These are phyloP conservation scores for Potorous gilbertii DNA, from an alignment of 2,797 vertebrate genomes.

Conservation along the genomic window DNA sequence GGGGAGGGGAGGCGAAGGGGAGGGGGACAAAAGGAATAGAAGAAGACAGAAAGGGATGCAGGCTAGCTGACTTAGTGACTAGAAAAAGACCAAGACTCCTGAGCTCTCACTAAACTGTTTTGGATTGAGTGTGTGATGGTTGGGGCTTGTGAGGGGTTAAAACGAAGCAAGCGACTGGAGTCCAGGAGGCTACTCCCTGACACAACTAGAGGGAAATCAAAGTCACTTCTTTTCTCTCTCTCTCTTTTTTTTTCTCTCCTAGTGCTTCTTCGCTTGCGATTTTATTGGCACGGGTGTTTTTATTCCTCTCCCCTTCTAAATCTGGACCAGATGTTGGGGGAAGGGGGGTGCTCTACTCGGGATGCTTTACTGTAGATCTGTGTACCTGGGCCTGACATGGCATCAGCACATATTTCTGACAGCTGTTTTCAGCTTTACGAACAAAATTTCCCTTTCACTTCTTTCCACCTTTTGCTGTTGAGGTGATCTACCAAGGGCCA, in stretches of 20 bases:
- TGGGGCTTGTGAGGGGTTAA: not conserved
- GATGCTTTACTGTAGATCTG: not conserved
- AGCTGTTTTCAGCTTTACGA: not conserved
- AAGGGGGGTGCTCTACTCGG: not conserved
- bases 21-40: too few relatives aligned
- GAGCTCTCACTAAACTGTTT: not conserved
- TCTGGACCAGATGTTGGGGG: slow-evolving; percentile 5
- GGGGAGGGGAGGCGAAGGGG: not conserved
- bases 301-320: slow-evolving; percentile 26
- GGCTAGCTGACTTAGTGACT: not conserved
- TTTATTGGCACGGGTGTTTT: slow-evolving; percentile 19
- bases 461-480: not conserved
- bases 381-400: not conserved
- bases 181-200: not conserved
- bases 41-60: not conserved
- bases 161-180: not conserved
- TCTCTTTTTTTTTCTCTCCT: not conserved
- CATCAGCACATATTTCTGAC: not conserved
- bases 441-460: not conserved
- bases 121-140: not conserved
- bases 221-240: not conserved
- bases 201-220: not conserved
- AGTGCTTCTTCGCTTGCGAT: not conserved
- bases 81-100: not conserved
- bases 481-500: not conserved